Percentiles rank a stretch among this genome's conserved stretches.
Conservation (phyloP, 2,888 invertebrate genomes). For the Orchestes rusci region DNA sequence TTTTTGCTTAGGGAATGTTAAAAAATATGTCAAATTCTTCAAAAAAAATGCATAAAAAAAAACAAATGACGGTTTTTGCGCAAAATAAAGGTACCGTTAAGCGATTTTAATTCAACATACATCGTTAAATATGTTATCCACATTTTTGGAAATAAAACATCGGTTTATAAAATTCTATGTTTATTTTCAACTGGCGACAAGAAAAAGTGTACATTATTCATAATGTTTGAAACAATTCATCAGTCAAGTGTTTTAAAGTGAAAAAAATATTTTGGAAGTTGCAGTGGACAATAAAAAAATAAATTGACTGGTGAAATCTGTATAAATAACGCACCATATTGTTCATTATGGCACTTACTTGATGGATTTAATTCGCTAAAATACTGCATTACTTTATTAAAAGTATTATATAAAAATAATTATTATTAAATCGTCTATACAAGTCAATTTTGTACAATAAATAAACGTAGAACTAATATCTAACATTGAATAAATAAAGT, state of each 20-base stretch:
- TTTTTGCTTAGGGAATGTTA: no score
- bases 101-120: no score
- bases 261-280: no score
- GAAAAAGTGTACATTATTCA: conserved; percentile 9
- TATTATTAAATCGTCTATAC: conserved; percentile 21
- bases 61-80: no score
- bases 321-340: conserved; percentile 1
- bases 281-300: no score
- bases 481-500: conserved; percentile 15
- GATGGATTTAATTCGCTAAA: conserved; percentile 13
- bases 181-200: conserved; percentile 20
- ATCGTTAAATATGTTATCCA: no score
- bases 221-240: no score
- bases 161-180: conserved; percentile 20
- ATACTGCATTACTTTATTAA: conserved; percentile 23
- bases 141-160: no score
- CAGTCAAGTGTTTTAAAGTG: no score
- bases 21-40: no score
- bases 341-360: background rate
- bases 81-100: no score
- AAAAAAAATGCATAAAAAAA: no score
- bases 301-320: conserved; percentile 6
- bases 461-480: conserved; percentile 10
- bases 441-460: conserved; percentile 19
- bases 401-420: conserved; percentile 30